Base-by-base conservation (phyloP, 2,888 invertebrate species). In the Lasius fuliginosus region DNA sequence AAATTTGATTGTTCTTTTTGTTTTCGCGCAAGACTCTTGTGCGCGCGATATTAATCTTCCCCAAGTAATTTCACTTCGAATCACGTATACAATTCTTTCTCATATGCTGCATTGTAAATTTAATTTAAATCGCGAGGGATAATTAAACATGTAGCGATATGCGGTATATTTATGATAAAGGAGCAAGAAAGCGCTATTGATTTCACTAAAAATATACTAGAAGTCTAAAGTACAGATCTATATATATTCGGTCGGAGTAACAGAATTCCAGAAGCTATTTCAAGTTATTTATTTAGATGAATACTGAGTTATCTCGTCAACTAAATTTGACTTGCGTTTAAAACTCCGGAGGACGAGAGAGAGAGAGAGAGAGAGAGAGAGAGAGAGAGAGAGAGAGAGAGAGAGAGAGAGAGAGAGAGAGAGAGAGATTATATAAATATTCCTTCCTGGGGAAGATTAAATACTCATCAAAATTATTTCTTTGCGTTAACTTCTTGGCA, bases 201-300 rank as follows among this genome's bases (percentile, higher is more conserved):
- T 58, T n/a, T 56, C 42, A 42, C 15, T 58, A 56, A 58, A 58
- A 68, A 77, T 77, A 56, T 27, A 67, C 12, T 30, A 23, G 12
- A 58, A 30, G n/a, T 56, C 40, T 56, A 30, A 77, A 77, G n/a
- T 68, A 42, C 15, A 5, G 40, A 27, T 27, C 23, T 56, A 15
- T 56, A 9, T 56, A 30, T 53, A 53, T 53, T 8, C 27, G 8
- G 18, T 18, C n/a, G 77, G 23, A 23, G 23, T 40, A 69, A 33
- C 15, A 40, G 30, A 18, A 42, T 11, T 58, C n/a, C 40, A 58
- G 15, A 64, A 36, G 15, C 42, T 30, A 58, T 68, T 56, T 42
- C 30, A 68, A 67, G n/a, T 69, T 69, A 58, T 69, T 77, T 58
- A 36, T 69, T 77, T 69, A 77, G 12, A 77, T 69, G 69, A 69